phyloP scores from a whole-genome alignment of 1,140 invertebrate genomes.

The Rhopalosiphum padi region DNA sequence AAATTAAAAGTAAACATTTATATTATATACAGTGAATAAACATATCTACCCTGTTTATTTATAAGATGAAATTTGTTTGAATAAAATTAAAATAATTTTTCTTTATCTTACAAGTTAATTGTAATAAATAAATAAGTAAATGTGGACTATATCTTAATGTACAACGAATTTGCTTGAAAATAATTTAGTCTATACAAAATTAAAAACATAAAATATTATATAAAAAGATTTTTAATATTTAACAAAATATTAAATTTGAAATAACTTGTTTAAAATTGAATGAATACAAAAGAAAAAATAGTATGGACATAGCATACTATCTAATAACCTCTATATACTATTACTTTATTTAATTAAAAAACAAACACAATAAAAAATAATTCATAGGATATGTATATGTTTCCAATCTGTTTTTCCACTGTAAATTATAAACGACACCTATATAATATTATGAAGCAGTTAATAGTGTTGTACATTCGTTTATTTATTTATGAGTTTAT shows the following conservation, averaged over 20 bases:
- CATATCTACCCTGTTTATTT: background rate
- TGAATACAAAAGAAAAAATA: background rate
- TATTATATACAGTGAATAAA: background rate
- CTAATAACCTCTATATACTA: background rate
- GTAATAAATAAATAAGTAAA: background rate
- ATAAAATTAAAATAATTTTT: constrained; percentile 17
- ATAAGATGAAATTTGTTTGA: background rate
- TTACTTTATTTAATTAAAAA: background rate
- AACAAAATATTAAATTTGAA: background rate
- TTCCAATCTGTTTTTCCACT: background rate
- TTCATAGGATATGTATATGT: background rate
- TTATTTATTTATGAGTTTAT: background rate
- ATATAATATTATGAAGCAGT: background rate
- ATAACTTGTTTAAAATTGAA: background rate
- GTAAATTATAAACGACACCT: background rate
- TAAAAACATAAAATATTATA: background rate
- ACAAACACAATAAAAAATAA: background rate
- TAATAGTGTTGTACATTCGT: background rate
- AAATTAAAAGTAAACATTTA: constrained; percentile 57
- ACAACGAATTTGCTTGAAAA: background rate
- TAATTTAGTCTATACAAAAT: background rate
- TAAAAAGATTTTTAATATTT: background rate
- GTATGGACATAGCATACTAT: background rate
- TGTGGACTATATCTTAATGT: background rate
- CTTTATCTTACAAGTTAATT: background rate